Base-by-base conservation (phyloP, 2,797 vertebrate species). In the Lepidocolaptes lacrymiger region DNA sequence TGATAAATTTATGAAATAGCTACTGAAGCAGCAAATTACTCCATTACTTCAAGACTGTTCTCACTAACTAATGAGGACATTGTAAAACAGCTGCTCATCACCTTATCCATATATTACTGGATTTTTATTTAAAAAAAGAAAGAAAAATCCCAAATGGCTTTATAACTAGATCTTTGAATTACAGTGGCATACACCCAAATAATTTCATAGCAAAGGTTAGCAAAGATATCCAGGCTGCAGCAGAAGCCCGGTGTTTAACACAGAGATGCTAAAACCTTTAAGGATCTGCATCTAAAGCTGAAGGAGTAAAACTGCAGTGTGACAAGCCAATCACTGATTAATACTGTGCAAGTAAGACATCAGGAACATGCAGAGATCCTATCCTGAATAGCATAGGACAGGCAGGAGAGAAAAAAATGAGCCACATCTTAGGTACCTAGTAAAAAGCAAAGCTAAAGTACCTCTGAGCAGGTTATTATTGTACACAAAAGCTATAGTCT, bases 1-100 rank as follows among this genome's bases (percentile, higher is more conserved):
- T 88, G 78, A 85, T 77, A 67, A 63, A 93, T 82, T 85, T 76
- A 94, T 87, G 51, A 95, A 93, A 89, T 30, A 91, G 71, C 27
- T 93, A 89, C 63, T 82, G 78, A 85, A 92, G 75, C 51, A 74
- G 78, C 26, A 94, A 94, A 92, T 82, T 0, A 85, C 46, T 93
- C 66, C 46, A 73, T 92, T 69, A 82, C 39, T 62, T 84, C 32
- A 67, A 55, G 71, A 82, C 27, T 58, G 30, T 72, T 87, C 46
- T 92, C 62, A 48, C 66, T 82, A 66, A 91, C 66, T 93, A 92
- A 81, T 55, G n/a, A 95, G 71, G 37, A 76, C 34, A 55, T 48
- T 85, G 73, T 55, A 67, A 85, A 95, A 52, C 75, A 93, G 44
- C 48, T 74, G 48, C 41, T 76, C 7, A 9, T n/a, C 93, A 89